Percentiles rank a stretch among this genome's conserved stretches.
Conservation (phyloP, 92 coral and sea anemone genomes). For the Galaxea fascicularis region DNA sequence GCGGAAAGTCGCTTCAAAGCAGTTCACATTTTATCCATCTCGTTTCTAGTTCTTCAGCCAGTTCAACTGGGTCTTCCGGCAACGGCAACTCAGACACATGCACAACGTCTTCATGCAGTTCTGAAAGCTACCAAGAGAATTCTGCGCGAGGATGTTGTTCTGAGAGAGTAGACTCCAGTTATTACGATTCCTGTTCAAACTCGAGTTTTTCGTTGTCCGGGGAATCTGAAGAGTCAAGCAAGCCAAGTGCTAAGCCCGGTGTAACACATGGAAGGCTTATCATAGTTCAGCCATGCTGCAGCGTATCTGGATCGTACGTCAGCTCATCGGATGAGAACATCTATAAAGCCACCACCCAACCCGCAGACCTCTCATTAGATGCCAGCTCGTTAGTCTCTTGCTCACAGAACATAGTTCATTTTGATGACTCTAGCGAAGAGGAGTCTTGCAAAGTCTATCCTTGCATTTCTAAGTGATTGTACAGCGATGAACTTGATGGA, state of each 20-base stretch:
- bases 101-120: not conserved
- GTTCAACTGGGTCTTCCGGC: not conserved
- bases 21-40: not conserved
- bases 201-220: not conserved
- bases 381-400: slow-evolving; percentile 8
- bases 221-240: not conserved
- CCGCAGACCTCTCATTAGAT: not conserved
- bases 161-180: not conserved
- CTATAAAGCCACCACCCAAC: too few relatives aligned
- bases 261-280: slow-evolving; percentile 17
- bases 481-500: not conserved
- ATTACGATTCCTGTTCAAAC: not conserved
- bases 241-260: not conserved
- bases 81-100: not conserved
- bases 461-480: not conserved
- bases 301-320: slow-evolving; percentile 4
- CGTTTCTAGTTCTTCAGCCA: not conserved
- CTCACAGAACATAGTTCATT: not conserved
- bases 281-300: slow-evolving; percentile 15
- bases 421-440: slow-evolving; percentile 22
- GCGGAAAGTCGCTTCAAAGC: not conserved
- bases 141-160: not conserved
- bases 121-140: not conserved
- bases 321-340: not conserved
- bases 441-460: slow-evolving; percentile 22